Conservation (phyloP, 1,140 invertebrate species). For the Zaprionus vittiger region DNA sequence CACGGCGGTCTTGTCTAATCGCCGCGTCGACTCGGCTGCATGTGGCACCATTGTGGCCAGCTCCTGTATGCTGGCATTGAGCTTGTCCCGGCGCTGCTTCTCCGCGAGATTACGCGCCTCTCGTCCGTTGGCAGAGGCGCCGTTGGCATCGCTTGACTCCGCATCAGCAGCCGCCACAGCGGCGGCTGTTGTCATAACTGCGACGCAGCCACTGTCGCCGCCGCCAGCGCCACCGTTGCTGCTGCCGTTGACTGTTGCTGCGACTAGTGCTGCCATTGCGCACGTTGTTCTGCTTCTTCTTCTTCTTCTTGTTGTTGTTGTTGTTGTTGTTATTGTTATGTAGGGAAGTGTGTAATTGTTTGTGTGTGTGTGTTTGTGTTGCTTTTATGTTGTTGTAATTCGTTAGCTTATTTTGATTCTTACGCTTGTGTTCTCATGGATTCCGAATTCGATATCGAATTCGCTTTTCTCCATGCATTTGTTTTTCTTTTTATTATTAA, state of each 20-base stretch:
- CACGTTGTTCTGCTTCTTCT: conserved; percentile 24
- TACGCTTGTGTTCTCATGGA: conserved; percentile 34
- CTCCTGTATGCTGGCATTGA: conserved; percentile 93
- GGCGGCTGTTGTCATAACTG: conserved; percentile 48
- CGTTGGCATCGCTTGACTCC: conserved; percentile 26
- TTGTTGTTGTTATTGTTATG: conserved; percentile 2
- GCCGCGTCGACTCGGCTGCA: conserved; percentile 90
- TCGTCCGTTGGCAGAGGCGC: conserved; percentile 86
- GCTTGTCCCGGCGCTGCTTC: conserved; percentile 94
- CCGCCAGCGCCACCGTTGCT: conserved; percentile 16
- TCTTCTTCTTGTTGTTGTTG: conserved; percentile 10
- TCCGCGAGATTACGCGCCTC: conserved; percentile 93
- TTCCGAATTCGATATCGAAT: conserved; percentile 35
- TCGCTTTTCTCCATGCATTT: conserved; percentile 37
- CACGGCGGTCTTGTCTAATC: conserved; percentile 96
- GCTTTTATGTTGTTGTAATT: conserved; percentile 31
- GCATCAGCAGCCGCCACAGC: conserved; percentile 21
- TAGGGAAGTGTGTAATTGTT: background rate
- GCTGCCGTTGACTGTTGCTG: conserved; percentile 40
- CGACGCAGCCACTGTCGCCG: conserved; percentile 45
- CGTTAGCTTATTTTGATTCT: conserved; percentile 44
- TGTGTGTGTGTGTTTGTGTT: conserved; percentile 6
- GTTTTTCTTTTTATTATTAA: conserved; percentile 45
- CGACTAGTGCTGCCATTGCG: conserved; percentile 64
- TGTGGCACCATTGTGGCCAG: conserved; percentile 93